phyloP scores from a whole-genome alignment of 92 coral and sea anemone genomes.

The Porites divaricata region DNA sequence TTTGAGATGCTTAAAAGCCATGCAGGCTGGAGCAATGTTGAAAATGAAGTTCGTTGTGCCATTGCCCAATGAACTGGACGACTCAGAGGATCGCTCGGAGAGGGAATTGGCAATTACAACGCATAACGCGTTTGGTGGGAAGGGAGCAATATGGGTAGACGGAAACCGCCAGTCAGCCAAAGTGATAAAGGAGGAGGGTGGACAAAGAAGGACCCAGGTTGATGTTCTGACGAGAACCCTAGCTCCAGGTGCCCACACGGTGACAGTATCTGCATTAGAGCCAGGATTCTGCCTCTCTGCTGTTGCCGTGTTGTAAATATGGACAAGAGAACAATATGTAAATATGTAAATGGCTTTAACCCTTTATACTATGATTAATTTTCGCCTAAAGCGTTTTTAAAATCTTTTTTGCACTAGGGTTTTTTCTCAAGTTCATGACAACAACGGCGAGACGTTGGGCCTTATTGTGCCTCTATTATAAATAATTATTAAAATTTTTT shows the following conservation, averaged over 20 bases:
- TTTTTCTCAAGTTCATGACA: too few species aligned
- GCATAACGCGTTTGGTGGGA: slow-evolving; percentile 90
- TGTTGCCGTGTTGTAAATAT: slow-evolving; percentile 69
- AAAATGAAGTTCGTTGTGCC: slow-evolving; percentile 74
- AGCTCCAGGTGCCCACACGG: slow-evolving; percentile 78
- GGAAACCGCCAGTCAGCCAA: slow-evolving; percentile 46
- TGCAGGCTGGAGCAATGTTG: slow-evolving; percentile 75
- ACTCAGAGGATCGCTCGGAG: slow-evolving; percentile 19
- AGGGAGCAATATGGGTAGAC: slow-evolving; percentile 86
- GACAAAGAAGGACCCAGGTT: slow-evolving; percentile 83
- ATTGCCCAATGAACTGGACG: slow-evolving; percentile 15
- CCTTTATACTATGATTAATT: not conserved
- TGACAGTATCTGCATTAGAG: slow-evolving; percentile 65
- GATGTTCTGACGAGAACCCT: slow-evolving; percentile 67
- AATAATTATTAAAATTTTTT: too few species aligned
- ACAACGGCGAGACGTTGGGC: too few species aligned
- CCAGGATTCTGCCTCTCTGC: slow-evolving; percentile 95
- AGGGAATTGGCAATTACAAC: slow-evolving; percentile 80
- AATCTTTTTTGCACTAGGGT: too few species aligned
- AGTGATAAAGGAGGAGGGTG: slow-evolving; percentile 61
- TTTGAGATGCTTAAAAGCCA: slow-evolving; percentile 84
- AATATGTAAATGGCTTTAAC: not conserved
- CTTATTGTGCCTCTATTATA: too few species aligned
- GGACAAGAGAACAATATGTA: too few species aligned
- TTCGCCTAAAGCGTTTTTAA: not conserved